Base-by-base conservation (phyloP, 2,113 vertebrate species). In the Casuarius casuarius region DNA sequence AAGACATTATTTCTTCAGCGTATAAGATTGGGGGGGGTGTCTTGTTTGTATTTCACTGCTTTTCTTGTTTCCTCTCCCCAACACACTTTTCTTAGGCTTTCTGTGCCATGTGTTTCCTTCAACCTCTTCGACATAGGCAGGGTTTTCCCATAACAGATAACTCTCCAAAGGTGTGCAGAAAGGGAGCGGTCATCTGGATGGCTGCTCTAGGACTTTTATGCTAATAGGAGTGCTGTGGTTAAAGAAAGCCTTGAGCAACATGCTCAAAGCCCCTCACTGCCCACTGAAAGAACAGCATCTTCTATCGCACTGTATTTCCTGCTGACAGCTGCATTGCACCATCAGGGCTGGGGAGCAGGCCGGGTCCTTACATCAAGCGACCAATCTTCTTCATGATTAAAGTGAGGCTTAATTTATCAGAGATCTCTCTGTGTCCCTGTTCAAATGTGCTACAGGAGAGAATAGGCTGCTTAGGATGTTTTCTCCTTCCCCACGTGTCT, bases 1-100 rank as follows among this genome's bases (percentile, higher is more conserved):
- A 97, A 95, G 76, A 76, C 62, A 44, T 97, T 94, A 92, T 98
- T 98, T 95, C 95, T 94, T 95, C 78, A 87, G 65, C 51, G 10
- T 90, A 29, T 94, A 76, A 87, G 86, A 95, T 84, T 72, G 65
- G 74, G 65, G 40, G 49, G 46, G 26, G 61, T 76, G 68, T 96
- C 91, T 90, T 92, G 54, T 38, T 87, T 98, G 97, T 95, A 91
- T 91, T 95, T 58, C 25, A 5, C 65, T 74, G 58, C 84, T 97
- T 94, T 95, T 87, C 93, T 95, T 97, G 94, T 87, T 97, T 96
- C 76, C n/a, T 52, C 68, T 87, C 54, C n/a, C 31, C 59, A 59
- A 28, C 56, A 59, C 31, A 56, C n/a, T 81, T 92, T 87, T 96
- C 38, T 11, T 38, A 65, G 92, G 81, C 79, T 78, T 94, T 96